These are phyloP conservation scores for Cyclopterus lumpus DNA, from an alignment of 2,797 vertebrate genomes.

Conservation along the genomic window DNA sequence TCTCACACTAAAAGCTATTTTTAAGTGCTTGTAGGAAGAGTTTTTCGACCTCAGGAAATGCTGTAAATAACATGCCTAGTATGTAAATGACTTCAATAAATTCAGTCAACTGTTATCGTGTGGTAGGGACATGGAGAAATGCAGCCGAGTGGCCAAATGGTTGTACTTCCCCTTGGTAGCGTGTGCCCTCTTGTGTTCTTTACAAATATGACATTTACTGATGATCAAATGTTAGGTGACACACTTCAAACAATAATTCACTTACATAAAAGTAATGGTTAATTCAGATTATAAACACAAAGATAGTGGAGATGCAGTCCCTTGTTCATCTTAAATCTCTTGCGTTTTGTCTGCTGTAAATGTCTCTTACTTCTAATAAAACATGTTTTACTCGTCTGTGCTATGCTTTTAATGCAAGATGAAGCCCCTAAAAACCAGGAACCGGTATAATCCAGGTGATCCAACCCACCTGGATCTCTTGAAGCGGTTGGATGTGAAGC, in stretches of 20 bases:
- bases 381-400: neutral
- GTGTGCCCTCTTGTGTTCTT: constrained; percentile 68
- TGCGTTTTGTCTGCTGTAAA: neutral
- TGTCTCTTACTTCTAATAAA: neutral
- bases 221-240: neutral
- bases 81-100: neutral
- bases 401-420: neutral
- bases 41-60: neutral
- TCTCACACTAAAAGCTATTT: neutral
- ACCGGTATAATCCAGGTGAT: neutral
- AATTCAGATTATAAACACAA: neutral
- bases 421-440: neutral
- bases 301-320: neutral
- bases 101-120: neutral
- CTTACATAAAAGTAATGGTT: neutral
- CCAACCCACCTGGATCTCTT: constrained; percentile 89
- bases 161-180: constrained; percentile 8
- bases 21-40: neutral
- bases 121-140: neutral
- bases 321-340: neutral
- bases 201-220: constrained; percentile 31
- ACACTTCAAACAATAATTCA: neutral
- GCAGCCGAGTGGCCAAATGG: neutral
- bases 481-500: constrained; percentile 85
- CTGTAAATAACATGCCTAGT: neutral